Percentiles rank a stretch among this genome's conserved stretches.
Conservation (phyloP, 1,140 invertebrate genomes). For the Anastrepha ludens region DNA sequence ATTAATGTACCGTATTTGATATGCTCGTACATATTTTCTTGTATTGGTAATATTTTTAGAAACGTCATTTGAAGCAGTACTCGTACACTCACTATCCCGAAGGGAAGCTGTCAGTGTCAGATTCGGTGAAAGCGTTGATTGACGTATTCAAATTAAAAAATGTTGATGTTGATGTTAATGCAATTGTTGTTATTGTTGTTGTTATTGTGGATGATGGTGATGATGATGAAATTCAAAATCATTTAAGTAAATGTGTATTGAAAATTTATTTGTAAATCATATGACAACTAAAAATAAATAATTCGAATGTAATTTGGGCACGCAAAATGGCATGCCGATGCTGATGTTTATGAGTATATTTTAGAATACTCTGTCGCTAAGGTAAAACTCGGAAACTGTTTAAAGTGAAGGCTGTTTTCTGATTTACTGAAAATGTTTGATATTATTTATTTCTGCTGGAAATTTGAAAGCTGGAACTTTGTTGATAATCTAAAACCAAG, state of each 20-base stretch:
- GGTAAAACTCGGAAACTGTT: too few relatives aligned
- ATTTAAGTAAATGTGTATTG: conserved; percentile 19
- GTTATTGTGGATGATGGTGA: not conserved
- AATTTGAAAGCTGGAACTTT: too few relatives aligned
- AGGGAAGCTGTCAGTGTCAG: conserved; percentile 15
- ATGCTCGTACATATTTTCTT: not conserved
- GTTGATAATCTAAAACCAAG: too few relatives aligned
- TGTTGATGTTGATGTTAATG: conserved; percentile 26
- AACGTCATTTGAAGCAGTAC: conserved; percentile 31
- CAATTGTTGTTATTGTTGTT: conserved; percentile 15
- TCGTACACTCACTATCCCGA: conserved; percentile 2
- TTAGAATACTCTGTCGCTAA: too few relatives aligned
- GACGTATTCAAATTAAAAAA: conserved; percentile 49
- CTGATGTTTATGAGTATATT: not conserved
- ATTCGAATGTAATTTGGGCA: not conserved
- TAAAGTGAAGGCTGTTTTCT: too few relatives aligned
- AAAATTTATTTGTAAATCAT: conserved; percentile 41
- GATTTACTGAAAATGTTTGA: too few relatives aligned
- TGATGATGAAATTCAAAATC: conserved; percentile 33
- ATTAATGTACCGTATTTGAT: not conserved
- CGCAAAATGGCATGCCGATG: not conserved
- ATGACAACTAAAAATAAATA: conserved; percentile 50
- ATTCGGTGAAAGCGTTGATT: conserved; percentile 46
- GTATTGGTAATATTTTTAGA: conserved; percentile 37
- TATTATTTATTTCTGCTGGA: too few relatives aligned